Conservation (phyloP, 2,888 invertebrate genomes). For the Halocaridina rubra region DNA sequence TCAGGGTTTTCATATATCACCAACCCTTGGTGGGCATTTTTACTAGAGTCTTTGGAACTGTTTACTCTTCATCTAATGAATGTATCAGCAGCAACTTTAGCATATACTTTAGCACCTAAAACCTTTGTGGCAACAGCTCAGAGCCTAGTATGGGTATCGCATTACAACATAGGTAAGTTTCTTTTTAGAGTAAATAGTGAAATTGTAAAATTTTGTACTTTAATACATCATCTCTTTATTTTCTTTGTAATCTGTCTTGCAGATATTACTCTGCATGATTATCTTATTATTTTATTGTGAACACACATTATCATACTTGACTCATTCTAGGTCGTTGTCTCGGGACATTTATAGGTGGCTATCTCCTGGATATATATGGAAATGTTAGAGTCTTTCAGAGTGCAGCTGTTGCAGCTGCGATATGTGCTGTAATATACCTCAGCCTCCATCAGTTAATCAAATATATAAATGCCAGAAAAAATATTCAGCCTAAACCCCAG, state of each 20-base stretch:
- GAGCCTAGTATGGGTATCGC: conserved; percentile 59
- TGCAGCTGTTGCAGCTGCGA: conserved; percentile 74
- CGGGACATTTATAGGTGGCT: conserved; percentile 54
- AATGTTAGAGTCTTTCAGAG: conserved; percentile 50
- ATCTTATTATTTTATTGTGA: too few species aligned
- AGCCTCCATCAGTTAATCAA: conserved; percentile 74
- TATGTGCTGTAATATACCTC: conserved; percentile 78
- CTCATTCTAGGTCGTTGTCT: conserved; percentile 52
- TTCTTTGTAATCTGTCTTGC: too few species aligned
- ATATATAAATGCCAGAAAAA: conserved; percentile 23
- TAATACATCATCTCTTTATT: background rate
- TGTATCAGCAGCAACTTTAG: conserved; percentile 63
- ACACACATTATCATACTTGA: too few species aligned
- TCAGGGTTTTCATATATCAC: conserved; percentile 50
- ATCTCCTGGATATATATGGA: conserved; percentile 45
- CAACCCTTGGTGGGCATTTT: conserved; percentile 61
- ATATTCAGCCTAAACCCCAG: conserved; percentile 18
- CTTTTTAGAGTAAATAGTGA: background rate
- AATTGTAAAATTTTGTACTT: background rate
- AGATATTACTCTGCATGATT: too few species aligned
- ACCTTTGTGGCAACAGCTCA: conserved; percentile 63
- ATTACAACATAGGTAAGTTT: conserved; percentile 61
- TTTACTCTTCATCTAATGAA: conserved; percentile 64
- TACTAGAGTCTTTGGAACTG: conserved; percentile 64
- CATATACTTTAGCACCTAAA: conserved; percentile 57